Evolutionary conservation across 2,797 vertebrate genomes (phyloP).

Genomic region (Balearica regulorum): DNA sequence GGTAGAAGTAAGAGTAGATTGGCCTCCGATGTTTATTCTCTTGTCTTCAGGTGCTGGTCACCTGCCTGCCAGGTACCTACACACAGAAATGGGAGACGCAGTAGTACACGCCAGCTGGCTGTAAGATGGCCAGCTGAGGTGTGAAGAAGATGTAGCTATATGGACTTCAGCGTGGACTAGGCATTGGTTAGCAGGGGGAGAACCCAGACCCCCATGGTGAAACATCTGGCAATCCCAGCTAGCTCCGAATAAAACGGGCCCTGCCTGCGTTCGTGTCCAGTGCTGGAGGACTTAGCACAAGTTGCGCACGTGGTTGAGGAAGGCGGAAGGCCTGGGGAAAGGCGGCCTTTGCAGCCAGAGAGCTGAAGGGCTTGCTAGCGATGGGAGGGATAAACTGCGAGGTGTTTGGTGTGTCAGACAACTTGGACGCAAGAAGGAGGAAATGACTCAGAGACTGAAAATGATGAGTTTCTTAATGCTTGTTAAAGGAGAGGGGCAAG

Average conservation of each 20-base stretch:
- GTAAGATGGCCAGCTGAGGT: fast-evolving
- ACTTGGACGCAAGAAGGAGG: background rate
- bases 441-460: constrained; percentile 25
- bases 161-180: background rate
- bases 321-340: background rate
- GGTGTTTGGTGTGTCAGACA: background rate
- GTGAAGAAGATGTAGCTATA: background rate
- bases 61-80: background rate
- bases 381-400: background rate
- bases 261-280: fast-evolving
- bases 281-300: background rate
- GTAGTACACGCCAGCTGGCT: fast-evolving
- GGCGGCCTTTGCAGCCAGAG: background rate
- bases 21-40: background rate
- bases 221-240: background rate
- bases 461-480: background rate
- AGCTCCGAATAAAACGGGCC: fast-evolving
- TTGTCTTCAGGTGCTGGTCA: background rate
- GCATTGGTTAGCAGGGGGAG: no score
- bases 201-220: background rate
- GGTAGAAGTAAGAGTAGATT: background rate
- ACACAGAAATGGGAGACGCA: fast-evolving
- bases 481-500: no score
- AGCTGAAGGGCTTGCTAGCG: background rate
- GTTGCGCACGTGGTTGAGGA: fast-evolving